Percentiles rank a stretch among this genome's conserved stretches.
These are phyloP conservation scores for Notocelia uddmanniana DNA, from an alignment of 2,888 invertebrate species.

Conservation along the genomic window DNA sequence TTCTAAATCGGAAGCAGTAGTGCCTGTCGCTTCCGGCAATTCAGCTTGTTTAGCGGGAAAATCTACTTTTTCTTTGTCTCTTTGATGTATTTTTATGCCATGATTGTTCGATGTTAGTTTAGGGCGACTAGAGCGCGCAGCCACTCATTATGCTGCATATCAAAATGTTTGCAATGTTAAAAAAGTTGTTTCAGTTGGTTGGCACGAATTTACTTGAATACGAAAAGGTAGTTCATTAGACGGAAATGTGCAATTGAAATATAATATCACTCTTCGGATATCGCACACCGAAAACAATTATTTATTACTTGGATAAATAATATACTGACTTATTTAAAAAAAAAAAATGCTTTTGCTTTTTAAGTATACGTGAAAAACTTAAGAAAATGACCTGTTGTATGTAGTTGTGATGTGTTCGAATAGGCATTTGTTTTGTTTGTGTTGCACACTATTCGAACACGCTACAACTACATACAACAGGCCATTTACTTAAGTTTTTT, in stretches of 20 bases:
- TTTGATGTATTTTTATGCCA: conserved; percentile 61
- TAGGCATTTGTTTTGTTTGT: too few species aligned
- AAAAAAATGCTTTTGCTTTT: too few species aligned
- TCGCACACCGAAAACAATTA: too few species aligned
- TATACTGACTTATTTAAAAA: too few species aligned
- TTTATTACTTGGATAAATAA: too few species aligned
- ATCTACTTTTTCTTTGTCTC: conserved; percentile 62
- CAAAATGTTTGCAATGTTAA: not conserved
- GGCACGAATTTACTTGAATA: not conserved
- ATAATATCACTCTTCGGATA: too few species aligned
- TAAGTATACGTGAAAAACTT: too few species aligned
- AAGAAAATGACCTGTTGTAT: too few species aligned
- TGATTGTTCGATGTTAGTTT: conserved; percentile 35
- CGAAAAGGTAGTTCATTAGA: not conserved
- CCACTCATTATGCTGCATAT: not conserved
- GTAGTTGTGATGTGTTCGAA: too few species aligned
- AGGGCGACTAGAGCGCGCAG: not conserved
- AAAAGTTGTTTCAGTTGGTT: not conserved
- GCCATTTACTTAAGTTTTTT: too few species aligned
- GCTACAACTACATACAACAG: too few species aligned
- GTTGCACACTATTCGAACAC: too few species aligned
- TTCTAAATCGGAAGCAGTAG: conserved; percentile 78
- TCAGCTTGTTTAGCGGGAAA: conserved; percentile 74
- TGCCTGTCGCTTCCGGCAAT: conserved; percentile 73
- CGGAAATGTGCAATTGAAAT: not conserved